Base-by-base conservation (phyloP, 2,113 vertebrate genomes). In the Odocoileus virginianus region DNA sequence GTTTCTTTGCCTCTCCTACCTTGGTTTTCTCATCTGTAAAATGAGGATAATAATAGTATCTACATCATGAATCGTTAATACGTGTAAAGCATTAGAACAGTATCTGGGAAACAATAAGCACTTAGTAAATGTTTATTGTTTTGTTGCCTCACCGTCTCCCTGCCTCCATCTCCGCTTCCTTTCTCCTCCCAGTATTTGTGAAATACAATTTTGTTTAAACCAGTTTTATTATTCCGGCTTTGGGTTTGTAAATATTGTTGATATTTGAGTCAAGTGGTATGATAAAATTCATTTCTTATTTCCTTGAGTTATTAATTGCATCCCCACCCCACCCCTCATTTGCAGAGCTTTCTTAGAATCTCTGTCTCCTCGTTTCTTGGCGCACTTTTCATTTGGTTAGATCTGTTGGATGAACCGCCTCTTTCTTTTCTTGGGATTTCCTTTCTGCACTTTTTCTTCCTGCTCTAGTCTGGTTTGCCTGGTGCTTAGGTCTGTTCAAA, bases 281-380 rank as follows among this genome's bases (percentile, higher is more conserved):
- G 71, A 84, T 87, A 58, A 64, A 91, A 89, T 60, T 76, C 28
- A 82, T 52, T 78, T 97, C 33, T 64, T 87, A 57, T 95, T 94
- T 94, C 87, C 64, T 94, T 40, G 36, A 84, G 85, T 94, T 92
- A 54, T 28, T 64, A 52, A 58, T 89, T 79, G 83, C 45, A 25
- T 47, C 15, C 16, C 2, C 23, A 13, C 19, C 25, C 19, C 30
- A 2, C 2, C 30, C 40, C 43, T 1, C 10, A 23, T 36, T 67
- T 40, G 40, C 67, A 67, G 52, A 78, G 4, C 7, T 71, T 86
- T 89, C n/a, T 82, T 61, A 79, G 54, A 52, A 16, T 27, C 25
- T 36, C 15, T 97, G 45, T 25, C 40, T 89, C 43, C 25, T 3
- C 2, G 0, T 85, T n/a, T 67, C 61, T 50, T 7, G 55, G 14